phyloP scores from a whole-genome alignment of 1,140 invertebrate species.

The Drosophila seguyi region DNA sequence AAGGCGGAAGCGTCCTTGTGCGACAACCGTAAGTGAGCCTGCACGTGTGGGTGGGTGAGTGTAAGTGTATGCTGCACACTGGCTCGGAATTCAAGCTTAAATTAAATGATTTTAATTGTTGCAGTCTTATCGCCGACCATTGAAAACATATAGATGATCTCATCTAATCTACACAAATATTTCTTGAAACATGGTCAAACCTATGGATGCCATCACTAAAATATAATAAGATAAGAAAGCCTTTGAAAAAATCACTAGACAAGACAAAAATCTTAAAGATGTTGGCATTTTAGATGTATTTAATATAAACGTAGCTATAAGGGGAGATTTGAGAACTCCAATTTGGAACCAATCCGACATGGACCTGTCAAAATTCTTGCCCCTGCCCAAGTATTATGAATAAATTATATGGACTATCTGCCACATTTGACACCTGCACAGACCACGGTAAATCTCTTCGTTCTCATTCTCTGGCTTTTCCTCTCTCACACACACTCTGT shows the following conservation, averaged over 20 bases:
- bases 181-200: constrained; percentile 10
- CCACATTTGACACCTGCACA: constrained; percentile 49
- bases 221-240: too few species aligned
- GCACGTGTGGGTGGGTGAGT: constrained; percentile 9
- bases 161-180: constrained; percentile 20
- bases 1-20: constrained; percentile 76
- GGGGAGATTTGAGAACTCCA: constrained; percentile 9
- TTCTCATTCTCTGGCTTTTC: constrained; percentile 4
- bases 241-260: neutral
- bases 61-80: constrained; percentile 3
- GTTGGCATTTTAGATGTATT: neutral
- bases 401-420: constrained; percentile 63
- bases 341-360: constrained; percentile 23
- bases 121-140: too few species aligned
- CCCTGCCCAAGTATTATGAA: constrained; percentile 39
- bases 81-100: neutral
- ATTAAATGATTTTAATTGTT: neutral
- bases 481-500: constrained; percentile 1
- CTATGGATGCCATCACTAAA: too few species aligned
- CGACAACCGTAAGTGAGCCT: constrained; percentile 51
- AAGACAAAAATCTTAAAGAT: neutral
- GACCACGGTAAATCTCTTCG: constrained; percentile 50
- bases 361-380: constrained; percentile 3
- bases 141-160: neutral
- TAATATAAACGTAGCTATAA: too few species aligned